These are phyloP conservation scores for Struthio camelus DNA, from an alignment of 2,113 vertebrate species.

Conservation along the genomic window DNA sequence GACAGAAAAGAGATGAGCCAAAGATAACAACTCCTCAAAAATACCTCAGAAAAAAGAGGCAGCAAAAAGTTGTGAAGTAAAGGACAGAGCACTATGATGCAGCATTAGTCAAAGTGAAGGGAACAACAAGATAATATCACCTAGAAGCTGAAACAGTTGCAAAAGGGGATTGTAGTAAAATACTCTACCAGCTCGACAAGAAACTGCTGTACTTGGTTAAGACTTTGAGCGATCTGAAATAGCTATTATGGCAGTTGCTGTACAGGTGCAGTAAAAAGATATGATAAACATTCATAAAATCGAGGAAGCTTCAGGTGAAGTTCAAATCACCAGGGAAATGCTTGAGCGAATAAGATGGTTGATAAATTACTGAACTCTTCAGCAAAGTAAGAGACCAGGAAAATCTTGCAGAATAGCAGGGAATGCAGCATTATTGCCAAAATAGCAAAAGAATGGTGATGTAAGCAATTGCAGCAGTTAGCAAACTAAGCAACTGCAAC, in stretches of 20 bases:
- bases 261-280: neutral
- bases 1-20: neutral
- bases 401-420: neutral
- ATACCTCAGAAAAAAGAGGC: neutral
- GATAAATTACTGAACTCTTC: neutral
- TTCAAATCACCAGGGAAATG: neutral
- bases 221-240: neutral
- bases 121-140: neutral
- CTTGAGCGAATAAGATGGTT: neutral
- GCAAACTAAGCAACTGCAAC: neutral
- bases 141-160: neutral
- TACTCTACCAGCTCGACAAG: neutral
- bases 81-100: neutral
- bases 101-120: neutral
- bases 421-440: neutral
- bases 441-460: neutral
- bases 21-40: neutral
- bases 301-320: neutral
- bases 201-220: neutral
- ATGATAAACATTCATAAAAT: neutral
- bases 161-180: neutral
- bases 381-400: neutral
- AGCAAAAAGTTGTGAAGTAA: neutral
- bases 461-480: neutral
- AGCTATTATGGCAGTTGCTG: neutral